Conservation (phyloP, 2,797 vertebrate genomes). For the Aldrovandia affinis region DNA sequence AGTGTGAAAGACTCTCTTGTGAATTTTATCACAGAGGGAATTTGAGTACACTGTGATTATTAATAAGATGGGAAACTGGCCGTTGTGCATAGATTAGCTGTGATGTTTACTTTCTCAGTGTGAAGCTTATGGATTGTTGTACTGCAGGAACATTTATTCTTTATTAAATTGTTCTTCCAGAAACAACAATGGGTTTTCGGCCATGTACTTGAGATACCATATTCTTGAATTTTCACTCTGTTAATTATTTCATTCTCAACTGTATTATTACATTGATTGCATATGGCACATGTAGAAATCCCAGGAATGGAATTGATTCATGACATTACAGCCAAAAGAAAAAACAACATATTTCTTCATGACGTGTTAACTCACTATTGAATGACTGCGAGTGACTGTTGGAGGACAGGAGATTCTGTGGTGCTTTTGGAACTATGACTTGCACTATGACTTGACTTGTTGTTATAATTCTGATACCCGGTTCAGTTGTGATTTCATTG, state of each 20-base stretch:
- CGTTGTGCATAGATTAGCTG: not conserved
- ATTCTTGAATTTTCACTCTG: not conserved
- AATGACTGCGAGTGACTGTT: not conserved
- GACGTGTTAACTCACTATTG: not conserved
- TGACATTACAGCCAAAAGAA: not conserved
- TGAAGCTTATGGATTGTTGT: not conserved
- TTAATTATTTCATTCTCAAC: not conserved
- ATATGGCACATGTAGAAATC: too few relatives aligned
- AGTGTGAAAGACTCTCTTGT: not conserved
- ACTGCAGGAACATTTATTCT: not conserved
- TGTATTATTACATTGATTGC: not conserved
- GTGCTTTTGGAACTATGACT: not conserved
- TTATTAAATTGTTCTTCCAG: not conserved
- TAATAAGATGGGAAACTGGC: not conserved
- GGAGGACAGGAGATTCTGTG: not conserved
- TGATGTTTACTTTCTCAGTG: not conserved
- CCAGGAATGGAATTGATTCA: too few relatives aligned
- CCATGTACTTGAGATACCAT: not conserved
- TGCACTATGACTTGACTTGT: not conserved
- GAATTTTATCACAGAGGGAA: conserved; percentile 11
- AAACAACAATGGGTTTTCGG: not conserved
- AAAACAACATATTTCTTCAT: not conserved
- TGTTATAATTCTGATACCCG: not conserved
- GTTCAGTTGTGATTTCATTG: not conserved
- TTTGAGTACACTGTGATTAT: not conserved